A percentile compares a stretch with the other conserved stretches of the same genome.
Evolutionary conservation across 2,888 invertebrate species (phyloP).

Genomic region (Eristalis arbustorum): DNA sequence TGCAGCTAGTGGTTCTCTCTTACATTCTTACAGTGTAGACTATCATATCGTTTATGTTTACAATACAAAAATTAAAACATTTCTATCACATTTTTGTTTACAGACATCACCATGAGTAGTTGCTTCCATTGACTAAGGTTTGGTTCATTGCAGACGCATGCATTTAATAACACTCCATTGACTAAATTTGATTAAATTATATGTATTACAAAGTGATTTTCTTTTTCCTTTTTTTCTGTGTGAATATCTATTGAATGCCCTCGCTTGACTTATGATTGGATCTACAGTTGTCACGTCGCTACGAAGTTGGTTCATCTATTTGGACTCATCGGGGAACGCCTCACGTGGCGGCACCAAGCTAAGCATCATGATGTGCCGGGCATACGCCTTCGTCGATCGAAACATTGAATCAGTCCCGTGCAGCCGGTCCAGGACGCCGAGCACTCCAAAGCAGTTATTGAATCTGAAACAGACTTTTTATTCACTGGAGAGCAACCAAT

Average conservation of each 20-base stretch:
- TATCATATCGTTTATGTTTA: constrained; percentile 34
- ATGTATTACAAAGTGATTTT: constrained; percentile 23
- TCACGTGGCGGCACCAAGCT: constrained; percentile 85
- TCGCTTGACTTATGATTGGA: constrained; percentile 47
- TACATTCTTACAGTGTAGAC: constrained; percentile 29
- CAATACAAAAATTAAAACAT: constrained; percentile 61
- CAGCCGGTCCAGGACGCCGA: constrained; percentile 89
- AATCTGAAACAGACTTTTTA: constrained; percentile 82
- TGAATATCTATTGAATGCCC: constrained; percentile 56
- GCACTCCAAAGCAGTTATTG: constrained; percentile 90
- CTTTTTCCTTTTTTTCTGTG: constrained; percentile 13
- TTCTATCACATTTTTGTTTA: constrained; percentile 66
- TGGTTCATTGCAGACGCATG: constrained; percentile 5
- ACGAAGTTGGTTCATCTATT: constrained; percentile 2
- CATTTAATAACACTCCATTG: constrained; percentile 1
- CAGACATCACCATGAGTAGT: constrained; percentile 58
- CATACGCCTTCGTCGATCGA: constrained; percentile 85
- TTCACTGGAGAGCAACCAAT: background rate
- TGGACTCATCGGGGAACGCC: constrained; percentile 83
- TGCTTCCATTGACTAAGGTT: constrained; percentile 31
- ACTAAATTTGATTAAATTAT: constrained; percentile 14
- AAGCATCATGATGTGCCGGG: constrained; percentile 87
- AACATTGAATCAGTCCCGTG: constrained; percentile 91
- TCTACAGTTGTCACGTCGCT: constrained; percentile 2
- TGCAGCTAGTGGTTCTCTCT: constrained; percentile 18